These are phyloP conservation scores for Salpingus planirostris DNA, from an alignment of 2,888 invertebrate genomes.

Conservation along the genomic window DNA sequence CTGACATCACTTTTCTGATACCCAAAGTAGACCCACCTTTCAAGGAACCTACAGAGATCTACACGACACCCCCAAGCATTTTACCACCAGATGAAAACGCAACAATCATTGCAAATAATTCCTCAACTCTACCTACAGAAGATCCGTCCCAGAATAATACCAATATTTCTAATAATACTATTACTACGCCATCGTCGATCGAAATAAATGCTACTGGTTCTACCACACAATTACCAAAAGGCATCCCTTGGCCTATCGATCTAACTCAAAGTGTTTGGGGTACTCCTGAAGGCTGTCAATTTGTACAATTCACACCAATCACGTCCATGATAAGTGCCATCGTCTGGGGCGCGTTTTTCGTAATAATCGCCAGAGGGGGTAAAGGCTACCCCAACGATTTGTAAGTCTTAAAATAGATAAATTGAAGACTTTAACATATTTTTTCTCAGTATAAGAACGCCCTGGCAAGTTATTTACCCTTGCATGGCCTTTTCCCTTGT, in stretches of 20 bases:
- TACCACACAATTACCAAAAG: too few relatives aligned
- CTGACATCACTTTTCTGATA: slow-evolving; percentile 5
- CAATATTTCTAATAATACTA: background rate
- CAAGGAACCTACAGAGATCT: too few relatives aligned
- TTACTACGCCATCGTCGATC: too few relatives aligned
- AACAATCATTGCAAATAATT: too few relatives aligned
- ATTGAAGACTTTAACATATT: too few relatives aligned
- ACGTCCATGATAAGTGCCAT: slow-evolving; percentile 5
- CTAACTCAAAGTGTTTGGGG: slow-evolving; percentile 7
- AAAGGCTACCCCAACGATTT: slow-evolving; percentile 6
- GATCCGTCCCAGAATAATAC: background rate
- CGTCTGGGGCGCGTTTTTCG: slow-evolving; percentile 9
- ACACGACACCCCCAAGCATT: too few relatives aligned
- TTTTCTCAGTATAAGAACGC: background rate
- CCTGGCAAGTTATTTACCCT: slow-evolving; percentile 9
- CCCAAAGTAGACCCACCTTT: too few relatives aligned
- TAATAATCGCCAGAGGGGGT: slow-evolving; percentile 9
- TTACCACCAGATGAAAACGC: background rate
- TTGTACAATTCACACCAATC: slow-evolving; percentile 8
- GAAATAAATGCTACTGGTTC: too few relatives aligned
- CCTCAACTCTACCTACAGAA: too few relatives aligned
- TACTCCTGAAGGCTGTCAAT: slow-evolving; percentile 1
- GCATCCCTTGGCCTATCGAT: slow-evolving; percentile 5
- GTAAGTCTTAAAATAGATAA: slow-evolving; percentile 4
- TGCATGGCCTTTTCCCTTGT: slow-evolving; percentile 6